Evolutionary conservation across 2,113 vertebrate species (phyloP), one percentile per base, ranked within the genome.

Genomic region (Rissa tridactyla): DNA sequence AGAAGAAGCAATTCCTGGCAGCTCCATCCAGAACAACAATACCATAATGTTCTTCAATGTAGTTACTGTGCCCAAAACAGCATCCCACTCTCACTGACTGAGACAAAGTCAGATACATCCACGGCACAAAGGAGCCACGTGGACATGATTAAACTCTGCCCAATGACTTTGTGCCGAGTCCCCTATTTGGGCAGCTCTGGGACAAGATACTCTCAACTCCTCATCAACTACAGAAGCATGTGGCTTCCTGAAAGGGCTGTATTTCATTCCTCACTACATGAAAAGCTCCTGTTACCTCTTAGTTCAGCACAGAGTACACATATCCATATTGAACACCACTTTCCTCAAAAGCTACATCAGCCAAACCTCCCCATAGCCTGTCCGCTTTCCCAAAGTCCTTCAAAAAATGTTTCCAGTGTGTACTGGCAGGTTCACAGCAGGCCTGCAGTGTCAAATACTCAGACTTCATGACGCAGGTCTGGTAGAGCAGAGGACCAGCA

Each of bases 111-210:
- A 65, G 51, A 36, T 30, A 69, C 13, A 51, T 78, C 55, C 42
- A 69, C 0, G 0, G 51, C 76, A 57, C 40, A n/a, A 70, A 85
- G 47, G 40, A 88, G 13, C 14, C 36, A 10, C 1, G 0, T 42
- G 29, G 25, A 79, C 6, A 3, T 61, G 40, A 44, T 15, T 61
- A 26, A 21, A 55, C 3, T 1, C 69, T 49, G 32, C 69, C 57
- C 69, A 54, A 13, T n/a, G 70, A 46, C 52, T 68, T 66, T 34
- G 51, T 82, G 46, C 40, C 4, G 4, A 64, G 26, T 22, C 22
- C 26, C 26, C 26, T 10, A 12, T 21, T 0, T 49, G 52, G 60
- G 70, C 40, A 90, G 51, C 14, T 77, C 44, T 55, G 27, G 47
- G 10, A 62, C 55, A 86, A 73, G 90, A 80, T 46, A 30, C 47